Evolutionary conservation across 2,888 invertebrate species (phyloP).

Genomic region (Miltochrista miniata): DNA sequence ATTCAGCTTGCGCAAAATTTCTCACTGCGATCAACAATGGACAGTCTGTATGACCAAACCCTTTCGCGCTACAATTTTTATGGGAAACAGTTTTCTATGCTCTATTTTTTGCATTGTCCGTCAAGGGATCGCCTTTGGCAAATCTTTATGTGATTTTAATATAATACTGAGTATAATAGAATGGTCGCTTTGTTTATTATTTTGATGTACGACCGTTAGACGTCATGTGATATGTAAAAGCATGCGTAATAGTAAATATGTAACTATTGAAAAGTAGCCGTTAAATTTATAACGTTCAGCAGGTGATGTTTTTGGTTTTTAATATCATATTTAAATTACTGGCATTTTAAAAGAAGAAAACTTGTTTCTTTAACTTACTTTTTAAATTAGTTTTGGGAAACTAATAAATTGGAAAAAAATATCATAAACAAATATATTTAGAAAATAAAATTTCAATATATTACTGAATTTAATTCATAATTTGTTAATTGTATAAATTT

Average conservation of each 20-base stretch:
- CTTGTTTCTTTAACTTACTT: not conserved
- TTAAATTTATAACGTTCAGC: slow-evolving; percentile 14
- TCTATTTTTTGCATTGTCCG: slow-evolving; percentile 82
- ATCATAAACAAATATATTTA: too few species aligned
- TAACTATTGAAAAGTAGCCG: slow-evolving; percentile 13
- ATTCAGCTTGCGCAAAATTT: slow-evolving; percentile 70
- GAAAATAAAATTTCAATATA: too few species aligned
- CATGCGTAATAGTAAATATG: slow-evolving; percentile 26
- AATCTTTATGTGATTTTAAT: slow-evolving; percentile 73
- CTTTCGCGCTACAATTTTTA: slow-evolving; percentile 74
- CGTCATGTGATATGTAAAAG: slow-evolving; percentile 39
- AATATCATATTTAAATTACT: not conserved
- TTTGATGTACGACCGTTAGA: slow-evolving; percentile 67
- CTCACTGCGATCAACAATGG: slow-evolving; percentile 76
- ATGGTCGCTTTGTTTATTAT: slow-evolving; percentile 52
- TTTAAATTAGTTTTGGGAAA: too few species aligned
- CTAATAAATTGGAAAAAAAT: too few species aligned
- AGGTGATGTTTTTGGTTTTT: not conserved
- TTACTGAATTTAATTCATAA: too few species aligned
- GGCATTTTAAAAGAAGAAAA: not conserved
- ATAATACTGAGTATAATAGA: slow-evolving; percentile 56
- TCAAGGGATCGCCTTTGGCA: slow-evolving; percentile 72
- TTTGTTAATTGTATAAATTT: too few species aligned
- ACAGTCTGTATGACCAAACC: slow-evolving; percentile 62
- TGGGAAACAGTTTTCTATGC: slow-evolving; percentile 77